Conservation (phyloP, 2,113 vertebrate genomes). For the Dromiciops gliroides region DNA sequence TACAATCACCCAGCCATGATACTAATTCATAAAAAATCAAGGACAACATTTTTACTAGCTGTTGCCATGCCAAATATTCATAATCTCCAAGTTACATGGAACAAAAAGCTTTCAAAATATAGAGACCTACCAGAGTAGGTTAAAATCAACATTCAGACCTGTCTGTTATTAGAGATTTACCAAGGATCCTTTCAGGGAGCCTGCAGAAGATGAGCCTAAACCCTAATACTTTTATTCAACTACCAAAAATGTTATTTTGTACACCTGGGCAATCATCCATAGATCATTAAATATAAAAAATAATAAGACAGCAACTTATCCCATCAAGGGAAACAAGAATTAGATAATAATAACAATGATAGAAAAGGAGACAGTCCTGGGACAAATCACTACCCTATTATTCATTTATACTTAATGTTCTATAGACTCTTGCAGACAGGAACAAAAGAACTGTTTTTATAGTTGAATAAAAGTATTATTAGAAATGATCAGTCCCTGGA, state of each 20-base stretch:
- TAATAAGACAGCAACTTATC: neutral
- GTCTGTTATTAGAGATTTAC: neutral
- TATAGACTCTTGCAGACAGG: neutral
- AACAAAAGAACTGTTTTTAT: neutral
- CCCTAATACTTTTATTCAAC: neutral
- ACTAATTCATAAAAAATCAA: neutral
- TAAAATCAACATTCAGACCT: neutral
- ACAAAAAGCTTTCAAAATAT: neutral
- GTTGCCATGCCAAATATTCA: neutral
- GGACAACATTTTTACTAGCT: neutral
- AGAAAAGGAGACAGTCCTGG: neutral
- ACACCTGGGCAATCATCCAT: neutral
- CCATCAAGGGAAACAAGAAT: neutral
- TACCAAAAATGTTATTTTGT: neutral
- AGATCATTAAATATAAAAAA: neutral
- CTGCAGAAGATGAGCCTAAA: neutral
- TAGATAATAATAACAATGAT: neutral
- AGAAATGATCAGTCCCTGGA: neutral
- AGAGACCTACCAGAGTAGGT: neutral
- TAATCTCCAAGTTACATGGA: neutral
- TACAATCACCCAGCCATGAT: neutral
- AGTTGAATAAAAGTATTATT: neutral
- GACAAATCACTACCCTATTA: neutral
- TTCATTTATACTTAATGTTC: neutral
- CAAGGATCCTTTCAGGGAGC: neutral